phyloP scores from a whole-genome alignment of 2,888 invertebrate genomes.

The Apamea anceps region DNA sequence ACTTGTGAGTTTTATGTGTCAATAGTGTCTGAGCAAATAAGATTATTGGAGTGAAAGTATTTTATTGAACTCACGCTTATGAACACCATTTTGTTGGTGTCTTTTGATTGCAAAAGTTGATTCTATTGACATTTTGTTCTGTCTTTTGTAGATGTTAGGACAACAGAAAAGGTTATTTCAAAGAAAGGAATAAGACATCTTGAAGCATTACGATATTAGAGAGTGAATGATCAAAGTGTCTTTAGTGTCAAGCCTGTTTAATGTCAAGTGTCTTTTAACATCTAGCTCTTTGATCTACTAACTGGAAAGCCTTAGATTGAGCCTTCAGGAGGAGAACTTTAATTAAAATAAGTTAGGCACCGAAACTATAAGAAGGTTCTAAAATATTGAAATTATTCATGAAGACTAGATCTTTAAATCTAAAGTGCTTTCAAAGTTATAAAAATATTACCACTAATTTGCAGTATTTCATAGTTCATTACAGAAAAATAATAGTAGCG shows the following conservation, averaged over 20 bases:
- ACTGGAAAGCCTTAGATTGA: background rate
- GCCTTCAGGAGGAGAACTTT: background rate
- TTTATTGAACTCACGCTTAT: constrained; percentile 19
- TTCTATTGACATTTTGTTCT: background rate
- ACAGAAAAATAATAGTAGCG: background rate
- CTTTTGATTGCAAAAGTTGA: background rate
- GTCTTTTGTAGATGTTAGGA: background rate
- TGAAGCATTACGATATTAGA: background rate
- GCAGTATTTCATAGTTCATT: background rate
- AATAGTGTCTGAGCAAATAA: constrained; percentile 46
- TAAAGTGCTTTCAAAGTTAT: constrained; percentile 4
- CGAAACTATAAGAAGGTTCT: background rate
- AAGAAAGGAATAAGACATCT: background rate
- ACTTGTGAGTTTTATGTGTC: constrained; percentile 30
- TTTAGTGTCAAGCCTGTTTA: background rate
- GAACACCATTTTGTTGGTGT: background rate
- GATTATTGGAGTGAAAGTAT: constrained; percentile 9
- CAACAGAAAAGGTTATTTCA: background rate
- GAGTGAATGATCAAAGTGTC: background rate
- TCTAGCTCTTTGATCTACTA: background rate
- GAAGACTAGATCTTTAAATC: background rate
- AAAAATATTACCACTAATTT: constrained; percentile 7
- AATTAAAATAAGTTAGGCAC: background rate
- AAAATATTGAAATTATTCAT: background rate
- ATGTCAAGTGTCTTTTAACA: background rate